phyloP scores from a whole-genome alignment of 2,113 vertebrate species.

The Dinomys branickii region DNA sequence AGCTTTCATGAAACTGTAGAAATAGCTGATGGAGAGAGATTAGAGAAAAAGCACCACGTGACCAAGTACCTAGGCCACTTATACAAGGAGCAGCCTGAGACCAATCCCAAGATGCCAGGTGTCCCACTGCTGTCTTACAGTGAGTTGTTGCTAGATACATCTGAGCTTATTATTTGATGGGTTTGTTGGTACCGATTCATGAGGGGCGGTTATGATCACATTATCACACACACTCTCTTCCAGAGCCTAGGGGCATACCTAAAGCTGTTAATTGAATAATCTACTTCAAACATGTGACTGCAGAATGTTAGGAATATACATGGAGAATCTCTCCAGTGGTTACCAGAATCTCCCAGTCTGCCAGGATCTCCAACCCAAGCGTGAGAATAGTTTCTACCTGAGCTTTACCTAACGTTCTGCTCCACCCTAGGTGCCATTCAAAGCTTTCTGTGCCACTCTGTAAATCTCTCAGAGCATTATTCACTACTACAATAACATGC shows the following conservation, averaged over 20 bases:
- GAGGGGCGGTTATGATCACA: background rate
- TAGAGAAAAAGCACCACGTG: background rate
- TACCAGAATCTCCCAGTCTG: background rate
- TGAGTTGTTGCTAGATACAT: background rate
- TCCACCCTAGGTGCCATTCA: background rate
- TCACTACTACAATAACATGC: background rate
- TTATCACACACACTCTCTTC: background rate
- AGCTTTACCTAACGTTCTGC: background rate
- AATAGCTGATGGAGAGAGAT: background rate
- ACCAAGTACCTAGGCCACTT: background rate
- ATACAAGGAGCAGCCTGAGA: background rate
- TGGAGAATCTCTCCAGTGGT: background rate
- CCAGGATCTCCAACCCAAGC: background rate
- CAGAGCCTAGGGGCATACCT: background rate
- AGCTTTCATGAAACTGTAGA: background rate
- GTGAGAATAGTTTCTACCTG: background rate
- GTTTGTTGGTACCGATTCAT: background rate
- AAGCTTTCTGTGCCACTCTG: background rate
- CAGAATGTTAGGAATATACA: background rate
- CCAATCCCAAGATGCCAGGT: background rate
- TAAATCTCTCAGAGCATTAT: background rate
- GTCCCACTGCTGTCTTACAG: background rate
- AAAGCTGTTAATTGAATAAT: background rate
- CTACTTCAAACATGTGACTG: background rate
- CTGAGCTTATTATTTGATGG: background rate